Conservation (phyloP, 1,140 invertebrate species). For the Dolichoris vasculosae region DNA sequence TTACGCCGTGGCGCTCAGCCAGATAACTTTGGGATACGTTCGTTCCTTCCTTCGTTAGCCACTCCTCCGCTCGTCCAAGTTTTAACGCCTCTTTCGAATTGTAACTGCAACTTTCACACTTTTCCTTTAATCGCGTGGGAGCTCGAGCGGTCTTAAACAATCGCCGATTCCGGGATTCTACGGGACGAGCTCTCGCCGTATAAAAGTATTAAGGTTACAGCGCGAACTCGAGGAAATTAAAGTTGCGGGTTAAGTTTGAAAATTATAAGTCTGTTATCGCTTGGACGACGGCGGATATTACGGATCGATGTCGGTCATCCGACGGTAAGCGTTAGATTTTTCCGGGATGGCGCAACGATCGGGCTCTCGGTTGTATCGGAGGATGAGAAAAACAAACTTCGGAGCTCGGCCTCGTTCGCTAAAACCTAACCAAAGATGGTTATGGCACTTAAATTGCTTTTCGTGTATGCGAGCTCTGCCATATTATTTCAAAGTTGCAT, state of each 20-base stretch:
- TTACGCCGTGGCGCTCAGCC: slow-evolving; percentile 24
- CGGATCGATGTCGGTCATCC: background rate
- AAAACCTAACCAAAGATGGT: background rate
- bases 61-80: background rate
- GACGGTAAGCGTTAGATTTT: background rate
- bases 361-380: background rate
- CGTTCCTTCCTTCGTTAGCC: background rate
- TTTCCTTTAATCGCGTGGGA: slow-evolving; percentile 27
- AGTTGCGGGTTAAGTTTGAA: background rate
- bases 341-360: background rate
- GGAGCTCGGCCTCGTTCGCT: background rate
- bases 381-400: no score
- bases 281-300: no score
- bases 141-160: background rate
- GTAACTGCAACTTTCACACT: slow-evolving; percentile 19
- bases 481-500: slow-evolving; percentile 4
- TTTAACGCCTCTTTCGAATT: background rate
- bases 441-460: slow-evolving; percentile 6
- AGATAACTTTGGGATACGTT: background rate
- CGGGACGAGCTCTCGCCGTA: no score
- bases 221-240: background rate
- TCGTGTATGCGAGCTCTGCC: background rate
- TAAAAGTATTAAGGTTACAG: background rate
- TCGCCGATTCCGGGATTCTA: background rate
- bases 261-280: background rate